phyloP scores from a whole-genome alignment of 2,888 invertebrate genomes.

The Caenorhabditis doughertyi region DNA sequence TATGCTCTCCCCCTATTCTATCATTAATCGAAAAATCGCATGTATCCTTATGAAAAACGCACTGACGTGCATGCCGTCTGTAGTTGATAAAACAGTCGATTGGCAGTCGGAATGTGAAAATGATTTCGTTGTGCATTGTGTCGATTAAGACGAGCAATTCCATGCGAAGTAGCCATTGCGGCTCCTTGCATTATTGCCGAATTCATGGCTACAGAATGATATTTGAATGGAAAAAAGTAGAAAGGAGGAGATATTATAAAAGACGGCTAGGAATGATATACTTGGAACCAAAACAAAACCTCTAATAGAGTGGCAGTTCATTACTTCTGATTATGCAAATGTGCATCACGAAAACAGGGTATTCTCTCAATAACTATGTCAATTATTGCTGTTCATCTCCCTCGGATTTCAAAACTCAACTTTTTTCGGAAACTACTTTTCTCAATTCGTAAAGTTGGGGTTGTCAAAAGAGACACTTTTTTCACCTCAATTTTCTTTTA shows the following conservation, averaged over 20 bases:
- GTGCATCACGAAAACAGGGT: no score
- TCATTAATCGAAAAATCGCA: background rate
- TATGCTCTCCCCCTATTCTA: no score
- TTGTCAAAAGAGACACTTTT: background rate
- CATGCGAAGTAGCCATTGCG: slow-evolving; percentile 78
- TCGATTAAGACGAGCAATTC: slow-evolving; percentile 78
- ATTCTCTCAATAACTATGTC: no score
- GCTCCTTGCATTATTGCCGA: slow-evolving; percentile 76
- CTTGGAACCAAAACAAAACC: no score
- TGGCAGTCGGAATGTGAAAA: slow-evolving; percentile 59
- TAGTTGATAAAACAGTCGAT: slow-evolving; percentile 62
- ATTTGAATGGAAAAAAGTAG: background rate
- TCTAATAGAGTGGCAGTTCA: no score
- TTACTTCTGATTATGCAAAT: no score
- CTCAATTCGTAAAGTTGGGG: no score
- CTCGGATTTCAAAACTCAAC: background rate
- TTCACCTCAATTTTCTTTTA: background rate
- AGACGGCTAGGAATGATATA: background rate
- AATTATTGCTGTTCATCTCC: no score
- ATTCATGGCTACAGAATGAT: slow-evolving; percentile 68
- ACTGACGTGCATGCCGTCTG: slow-evolving; percentile 67
- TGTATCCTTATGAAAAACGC: slow-evolving; percentile 31
- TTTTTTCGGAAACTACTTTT: background rate
- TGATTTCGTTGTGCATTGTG: slow-evolving; percentile 61
- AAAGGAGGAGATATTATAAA: background rate